These are phyloP conservation scores for Myoxocephalus aenaeus DNA, from an alignment of 2,797 vertebrate species.

Conservation along the genomic window DNA sequence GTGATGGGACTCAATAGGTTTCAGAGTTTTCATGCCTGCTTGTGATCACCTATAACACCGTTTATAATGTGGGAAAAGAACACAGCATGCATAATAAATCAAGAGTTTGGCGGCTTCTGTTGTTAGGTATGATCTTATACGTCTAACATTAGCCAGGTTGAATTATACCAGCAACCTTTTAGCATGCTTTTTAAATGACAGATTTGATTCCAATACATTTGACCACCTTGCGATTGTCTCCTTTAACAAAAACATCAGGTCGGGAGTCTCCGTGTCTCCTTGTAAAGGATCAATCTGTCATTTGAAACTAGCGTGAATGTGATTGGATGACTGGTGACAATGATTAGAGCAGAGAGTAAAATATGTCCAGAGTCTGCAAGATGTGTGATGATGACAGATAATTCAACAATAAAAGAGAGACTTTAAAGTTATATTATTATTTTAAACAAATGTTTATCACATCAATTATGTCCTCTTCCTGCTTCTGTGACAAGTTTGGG, in stretches of 20 bases:
- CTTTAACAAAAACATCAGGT: not conserved
- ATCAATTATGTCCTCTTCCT: not conserved
- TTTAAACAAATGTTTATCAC: not conserved
- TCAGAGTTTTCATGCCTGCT: not conserved
- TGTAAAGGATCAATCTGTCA: not conserved
- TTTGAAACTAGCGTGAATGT: not conserved
- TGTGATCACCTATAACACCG: not conserved
- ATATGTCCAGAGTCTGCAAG: not conserved
- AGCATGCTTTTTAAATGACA: not conserved
- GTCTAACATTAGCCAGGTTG: not conserved
- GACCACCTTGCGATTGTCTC: too few species aligned
- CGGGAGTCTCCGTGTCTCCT: not conserved
- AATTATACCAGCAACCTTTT: not conserved
- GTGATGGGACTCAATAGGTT: not conserved
- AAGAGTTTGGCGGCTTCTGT: not conserved
- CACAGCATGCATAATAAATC: not conserved
- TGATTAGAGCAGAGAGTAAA: not conserved
- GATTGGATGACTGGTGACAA: not conserved
- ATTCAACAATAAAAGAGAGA: not conserved
- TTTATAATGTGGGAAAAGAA: not conserved
- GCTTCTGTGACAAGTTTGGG: not conserved
- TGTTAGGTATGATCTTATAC: not conserved
- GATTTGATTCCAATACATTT: not conserved
- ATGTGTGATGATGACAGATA: not conserved
- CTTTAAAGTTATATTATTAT: not conserved